Evolutionary conservation across 2,888 invertebrate species (phyloP), one percentile per base, ranked within the genome.

Genomic region (Oxyteleia sp.): DNA sequence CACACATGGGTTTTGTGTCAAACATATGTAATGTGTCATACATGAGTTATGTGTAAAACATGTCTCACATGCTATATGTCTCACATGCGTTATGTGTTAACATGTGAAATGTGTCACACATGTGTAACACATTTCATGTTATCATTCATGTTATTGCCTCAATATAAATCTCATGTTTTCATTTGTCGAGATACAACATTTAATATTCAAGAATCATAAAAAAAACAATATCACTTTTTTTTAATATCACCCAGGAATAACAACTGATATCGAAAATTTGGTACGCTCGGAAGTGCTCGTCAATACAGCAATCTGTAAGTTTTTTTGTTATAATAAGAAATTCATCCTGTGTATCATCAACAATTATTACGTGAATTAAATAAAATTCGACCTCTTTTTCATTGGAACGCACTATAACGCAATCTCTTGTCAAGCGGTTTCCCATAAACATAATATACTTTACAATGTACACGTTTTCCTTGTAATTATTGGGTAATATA

Each of bases 311-410:
- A 35, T 57, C 57, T 15, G 32, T 15, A 15, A 57, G 16, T 13
- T 26, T 29, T 57, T 57, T 57, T 10, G 32, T 32, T 15, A 57
- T 8, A 4, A 57, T 5, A 15, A 57, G 29, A 35, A 51, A 51
- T 1, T 51, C 23, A 23, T 20, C 23, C n/a, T 16, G 26, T 26
- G 26, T 51, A 20, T 20, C 23, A 18, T 18, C n/a, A n/a, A n/a
- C n/a, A 23, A 51, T 51, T 20, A 51, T 51, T 8, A 26, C 4
- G n/a, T 51, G 51, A 20, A 51, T 26, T 23, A 20, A n/a, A 51
- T 51, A 51, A 51, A 51, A 51, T 51, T 51, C 20, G n/a, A 23
- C 23, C n/a, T 26, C 51, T 16, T n/a, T 20, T 16, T 51, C 23
- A n/a, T n/a, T 20, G 10, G 20, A 51, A 10, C n/a, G n/a, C 20